These are phyloP conservation scores for Carcharodon carcharias DNA, from an alignment of 2,797 vertebrate species.

Conservation along the genomic window DNA sequence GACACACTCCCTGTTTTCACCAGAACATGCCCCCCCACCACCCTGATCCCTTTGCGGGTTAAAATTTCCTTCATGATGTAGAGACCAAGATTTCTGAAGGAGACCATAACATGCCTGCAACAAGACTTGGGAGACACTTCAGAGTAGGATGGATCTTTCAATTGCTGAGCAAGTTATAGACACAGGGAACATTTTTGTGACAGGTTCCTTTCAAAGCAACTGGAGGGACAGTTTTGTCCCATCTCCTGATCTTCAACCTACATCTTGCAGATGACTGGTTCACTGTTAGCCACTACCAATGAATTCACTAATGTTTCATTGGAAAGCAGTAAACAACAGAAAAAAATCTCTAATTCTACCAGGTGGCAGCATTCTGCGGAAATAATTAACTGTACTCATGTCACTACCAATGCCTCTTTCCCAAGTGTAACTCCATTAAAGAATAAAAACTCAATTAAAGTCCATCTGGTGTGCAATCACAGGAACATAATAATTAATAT, in stretches of 20 bases:
- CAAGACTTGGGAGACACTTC: no score
- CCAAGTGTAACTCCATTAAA: no score
- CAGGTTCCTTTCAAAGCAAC: not conserved
- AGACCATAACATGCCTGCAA: no score
- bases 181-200: not conserved
- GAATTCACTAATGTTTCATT: not conserved
- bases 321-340: not conserved
- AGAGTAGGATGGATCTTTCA: no score
- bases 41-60: no score
- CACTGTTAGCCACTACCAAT: not conserved
- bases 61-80: no score
- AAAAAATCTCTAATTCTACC: not conserved
- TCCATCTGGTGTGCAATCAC: not conserved
- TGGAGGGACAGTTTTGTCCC: not conserved
- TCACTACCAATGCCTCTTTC: no score
- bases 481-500: not conserved
- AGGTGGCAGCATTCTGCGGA: no score
- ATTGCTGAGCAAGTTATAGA: not conserved
- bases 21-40: no score
- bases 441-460: not conserved
- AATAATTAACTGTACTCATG: not conserved
- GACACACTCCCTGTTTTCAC: no score
- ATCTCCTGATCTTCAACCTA: not conserved
- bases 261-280: not conserved
- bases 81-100: no score